These are phyloP conservation scores for Drosophila meridionalis DNA, from an alignment of 2,888 invertebrate species.

Conservation along the genomic window DNA sequence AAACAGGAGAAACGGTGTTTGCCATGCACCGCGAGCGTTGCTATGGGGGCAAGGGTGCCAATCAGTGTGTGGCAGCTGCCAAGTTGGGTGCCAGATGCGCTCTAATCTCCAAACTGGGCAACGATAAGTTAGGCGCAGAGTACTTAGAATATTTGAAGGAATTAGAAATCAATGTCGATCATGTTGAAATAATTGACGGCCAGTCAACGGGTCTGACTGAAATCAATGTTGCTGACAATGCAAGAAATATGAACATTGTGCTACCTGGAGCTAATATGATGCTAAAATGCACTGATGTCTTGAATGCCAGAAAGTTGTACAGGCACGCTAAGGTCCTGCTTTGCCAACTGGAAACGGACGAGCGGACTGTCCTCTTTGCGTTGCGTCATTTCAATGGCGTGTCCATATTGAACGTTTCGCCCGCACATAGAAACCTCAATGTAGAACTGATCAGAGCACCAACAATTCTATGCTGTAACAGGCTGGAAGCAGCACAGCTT, in stretches of 20 bases:
- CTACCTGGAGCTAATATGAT: constrained; percentile 93
- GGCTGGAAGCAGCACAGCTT: constrained; percentile 91
- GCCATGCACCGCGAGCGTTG: constrained; percentile 93
- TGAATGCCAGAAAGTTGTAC: constrained; percentile 87
- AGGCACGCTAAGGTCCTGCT: constrained; percentile 87
- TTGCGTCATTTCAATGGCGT: constrained; percentile 88
- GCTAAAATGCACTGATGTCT: constrained; percentile 88
- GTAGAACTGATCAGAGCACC: constrained; percentile 87
- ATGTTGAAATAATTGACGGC: constrained; percentile 66
- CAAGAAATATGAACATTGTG: constrained; percentile 97
- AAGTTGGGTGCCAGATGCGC: constrained; percentile 92
- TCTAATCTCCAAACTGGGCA: constrained; percentile 94
- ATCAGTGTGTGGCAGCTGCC: constrained; percentile 96
- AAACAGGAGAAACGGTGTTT: constrained; percentile 93
- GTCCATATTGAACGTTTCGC: constrained; percentile 96
- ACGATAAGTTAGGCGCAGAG: constrained; percentile 93
- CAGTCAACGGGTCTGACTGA: constrained; percentile 93
- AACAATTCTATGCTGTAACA: constrained; percentile 96
- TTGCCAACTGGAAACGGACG: constrained; percentile 94
- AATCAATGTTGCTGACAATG: constrained; percentile 93
- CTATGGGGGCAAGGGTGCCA: constrained; percentile 98
- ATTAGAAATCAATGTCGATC: constrained; percentile 88
- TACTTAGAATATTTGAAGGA: constrained; percentile 90
- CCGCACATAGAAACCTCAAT: constrained; percentile 89
- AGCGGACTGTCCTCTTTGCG: constrained; percentile 89